phyloP scores from a whole-genome alignment of 2,113 vertebrate genomes.

The Accipiter cooperii region DNA sequence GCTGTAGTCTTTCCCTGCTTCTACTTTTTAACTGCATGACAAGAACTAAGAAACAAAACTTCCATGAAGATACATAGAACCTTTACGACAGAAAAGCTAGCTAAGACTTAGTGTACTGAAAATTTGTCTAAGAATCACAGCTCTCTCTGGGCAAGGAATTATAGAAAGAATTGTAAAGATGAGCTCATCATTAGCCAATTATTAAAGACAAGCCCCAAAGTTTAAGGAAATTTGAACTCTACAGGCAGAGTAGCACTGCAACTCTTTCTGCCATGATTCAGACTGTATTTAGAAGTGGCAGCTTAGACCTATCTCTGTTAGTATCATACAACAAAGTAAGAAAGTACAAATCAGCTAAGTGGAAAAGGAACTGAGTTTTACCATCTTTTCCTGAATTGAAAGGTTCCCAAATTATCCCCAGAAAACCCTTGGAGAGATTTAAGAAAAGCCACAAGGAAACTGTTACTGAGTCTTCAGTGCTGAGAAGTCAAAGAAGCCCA shows the following conservation, averaged over 20 bases:
- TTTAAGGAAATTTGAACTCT: neutral
- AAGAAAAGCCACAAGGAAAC: slow-evolving; percentile 11
- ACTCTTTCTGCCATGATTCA: neutral
- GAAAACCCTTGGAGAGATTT: neutral
- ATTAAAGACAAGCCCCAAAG: neutral
- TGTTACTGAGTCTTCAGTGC: neutral
- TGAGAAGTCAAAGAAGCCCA: neutral
- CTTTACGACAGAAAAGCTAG: neutral
- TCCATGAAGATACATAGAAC: neutral
- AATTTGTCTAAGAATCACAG: neutral
- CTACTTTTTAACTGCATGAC: neutral
- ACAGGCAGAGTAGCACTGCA: neutral
- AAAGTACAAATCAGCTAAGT: neutral
- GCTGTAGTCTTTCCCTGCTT: neutral
- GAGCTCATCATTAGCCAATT: neutral
- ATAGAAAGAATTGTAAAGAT: neutral
- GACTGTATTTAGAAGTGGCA: neutral
- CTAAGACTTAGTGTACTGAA: neutral
- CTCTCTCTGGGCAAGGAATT: neutral
- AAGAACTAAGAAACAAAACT: neutral
- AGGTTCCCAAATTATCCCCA: neutral
- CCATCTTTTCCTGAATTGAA: neutral
- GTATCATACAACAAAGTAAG: neutral
- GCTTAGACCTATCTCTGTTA: neutral
- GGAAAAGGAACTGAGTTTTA: neutral